A percentile compares a stretch with the other conserved stretches of the same genome.
Conservation (phyloP, 2,888 invertebrate genomes). For the Machimus atricapillus region DNA sequence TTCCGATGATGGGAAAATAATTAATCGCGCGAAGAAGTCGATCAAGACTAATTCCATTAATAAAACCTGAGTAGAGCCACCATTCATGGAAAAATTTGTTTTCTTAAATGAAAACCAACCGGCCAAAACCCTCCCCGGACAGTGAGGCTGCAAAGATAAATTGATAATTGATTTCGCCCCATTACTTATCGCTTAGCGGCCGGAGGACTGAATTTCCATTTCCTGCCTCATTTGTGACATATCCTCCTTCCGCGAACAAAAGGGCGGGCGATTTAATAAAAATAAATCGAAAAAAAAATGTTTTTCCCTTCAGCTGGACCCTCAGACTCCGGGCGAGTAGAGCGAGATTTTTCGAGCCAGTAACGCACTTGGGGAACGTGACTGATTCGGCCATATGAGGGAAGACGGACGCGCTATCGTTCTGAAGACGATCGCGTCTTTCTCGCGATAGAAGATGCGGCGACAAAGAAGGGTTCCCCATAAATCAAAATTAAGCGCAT, state of each 20-base stretch:
- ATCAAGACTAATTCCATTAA: not conserved
- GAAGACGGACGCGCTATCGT: not conserved
- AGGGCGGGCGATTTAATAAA: not conserved
- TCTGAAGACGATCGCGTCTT: not conserved
- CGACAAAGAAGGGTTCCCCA: slow-evolving; percentile 45
- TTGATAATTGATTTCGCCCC: slow-evolving; percentile 18
- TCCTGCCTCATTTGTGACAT: slow-evolving; percentile 17
- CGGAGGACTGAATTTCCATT: slow-evolving; percentile 18
- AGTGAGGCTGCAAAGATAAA: not conserved
- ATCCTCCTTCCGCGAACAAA: slow-evolving; percentile 16
- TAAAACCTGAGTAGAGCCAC: not conserved
- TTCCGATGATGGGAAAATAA: slow-evolving; percentile 10
- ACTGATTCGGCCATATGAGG: not conserved
- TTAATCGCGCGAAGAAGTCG: not conserved
- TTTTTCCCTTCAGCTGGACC: not conserved
- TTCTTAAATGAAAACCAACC: not conserved
- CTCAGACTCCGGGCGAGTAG: not conserved
- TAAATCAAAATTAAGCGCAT: slow-evolving; percentile 48
- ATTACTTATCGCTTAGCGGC: slow-evolving; percentile 20
- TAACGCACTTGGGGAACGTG: not conserved
- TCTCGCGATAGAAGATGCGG: not conserved
- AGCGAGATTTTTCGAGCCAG: not conserved
- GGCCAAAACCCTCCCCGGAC: not conserved
- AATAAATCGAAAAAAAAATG: not conserved
- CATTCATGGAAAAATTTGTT: not conserved